Evolutionary conservation across 2,113 vertebrate species (phyloP).

Genomic region (Myotis davidii): DNA sequence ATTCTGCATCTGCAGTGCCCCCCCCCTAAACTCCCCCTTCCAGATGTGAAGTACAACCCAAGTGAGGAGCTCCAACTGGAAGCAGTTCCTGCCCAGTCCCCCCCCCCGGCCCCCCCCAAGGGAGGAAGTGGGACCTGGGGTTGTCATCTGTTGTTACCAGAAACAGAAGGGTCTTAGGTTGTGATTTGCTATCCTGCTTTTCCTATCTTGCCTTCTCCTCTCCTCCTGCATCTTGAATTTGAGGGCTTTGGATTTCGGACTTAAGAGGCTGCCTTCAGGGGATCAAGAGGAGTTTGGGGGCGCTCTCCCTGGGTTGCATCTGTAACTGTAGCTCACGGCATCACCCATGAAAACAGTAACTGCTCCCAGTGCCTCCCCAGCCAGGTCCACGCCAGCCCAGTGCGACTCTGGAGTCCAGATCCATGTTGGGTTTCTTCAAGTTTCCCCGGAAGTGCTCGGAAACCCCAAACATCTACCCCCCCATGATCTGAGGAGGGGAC

Average conservation of each 20-base stretch:
- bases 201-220: neutral
- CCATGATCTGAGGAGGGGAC: neutral
- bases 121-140: conserved; percentile 8
- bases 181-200: neutral
- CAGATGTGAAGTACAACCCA: neutral
- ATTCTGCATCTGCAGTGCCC: neutral
- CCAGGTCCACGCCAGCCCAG: too few species aligned
- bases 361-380: neutral
- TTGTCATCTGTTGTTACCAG: conserved; percentile 29
- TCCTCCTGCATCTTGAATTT: neutral
- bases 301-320: neutral
- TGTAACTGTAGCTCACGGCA: too few species aligned
- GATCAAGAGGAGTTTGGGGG: neutral
- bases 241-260: neutral
- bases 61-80: conserved; percentile 66
- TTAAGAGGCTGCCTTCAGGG: neutral
- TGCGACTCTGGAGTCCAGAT: neutral
- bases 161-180: neutral
- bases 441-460: neutral
- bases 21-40: too few species aligned
- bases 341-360: neutral
- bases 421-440: neutral
- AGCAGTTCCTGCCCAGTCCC: conserved; percentile 36
- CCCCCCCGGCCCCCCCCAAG: neutral
- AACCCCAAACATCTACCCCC: neutral